These are phyloP conservation scores for Remorina albescens DNA, from an alignment of 2,797 vertebrate genomes.

Conservation along the genomic window DNA sequence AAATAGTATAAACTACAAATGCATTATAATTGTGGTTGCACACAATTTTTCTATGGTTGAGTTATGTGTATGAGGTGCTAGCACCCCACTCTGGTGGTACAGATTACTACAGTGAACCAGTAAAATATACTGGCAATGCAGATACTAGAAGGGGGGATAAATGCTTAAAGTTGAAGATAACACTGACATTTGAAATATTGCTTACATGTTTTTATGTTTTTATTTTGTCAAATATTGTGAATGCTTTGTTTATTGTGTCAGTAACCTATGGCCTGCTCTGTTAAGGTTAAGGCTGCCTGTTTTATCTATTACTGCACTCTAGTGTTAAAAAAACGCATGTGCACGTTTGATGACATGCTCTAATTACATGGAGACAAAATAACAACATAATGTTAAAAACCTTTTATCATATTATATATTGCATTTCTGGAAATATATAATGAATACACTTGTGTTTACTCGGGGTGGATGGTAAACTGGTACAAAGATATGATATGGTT, in stretches of 20 bases:
- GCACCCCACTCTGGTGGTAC: constrained; percentile 77
- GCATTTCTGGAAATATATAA: neutral
- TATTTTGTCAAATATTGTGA: neutral
- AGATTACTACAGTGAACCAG: neutral
- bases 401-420: neutral
- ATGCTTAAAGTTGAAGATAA: neutral
- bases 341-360: constrained; percentile 11
- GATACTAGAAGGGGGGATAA: neutral
- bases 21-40: constrained; percentile 30
- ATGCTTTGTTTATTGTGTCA: constrained; percentile 3
- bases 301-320: constrained; percentile 68
- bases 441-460: neutral
- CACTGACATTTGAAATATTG: neutral
- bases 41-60: neutral
- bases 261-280: neutral
- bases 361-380: neutral
- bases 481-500: neutral
- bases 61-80: constrained; percentile 60
- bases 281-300: neutral
- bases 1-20: constrained; percentile 22
- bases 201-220: neutral
- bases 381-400: neutral
- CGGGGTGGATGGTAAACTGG: neutral
- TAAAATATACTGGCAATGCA: neutral
- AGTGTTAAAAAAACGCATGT: constrained; percentile 59